Percentiles rank a stretch among this genome's conserved stretches.
Evolutionary conservation across 2,113 vertebrate species (phyloP).

Genomic region (Rhineura floridana): DNA sequence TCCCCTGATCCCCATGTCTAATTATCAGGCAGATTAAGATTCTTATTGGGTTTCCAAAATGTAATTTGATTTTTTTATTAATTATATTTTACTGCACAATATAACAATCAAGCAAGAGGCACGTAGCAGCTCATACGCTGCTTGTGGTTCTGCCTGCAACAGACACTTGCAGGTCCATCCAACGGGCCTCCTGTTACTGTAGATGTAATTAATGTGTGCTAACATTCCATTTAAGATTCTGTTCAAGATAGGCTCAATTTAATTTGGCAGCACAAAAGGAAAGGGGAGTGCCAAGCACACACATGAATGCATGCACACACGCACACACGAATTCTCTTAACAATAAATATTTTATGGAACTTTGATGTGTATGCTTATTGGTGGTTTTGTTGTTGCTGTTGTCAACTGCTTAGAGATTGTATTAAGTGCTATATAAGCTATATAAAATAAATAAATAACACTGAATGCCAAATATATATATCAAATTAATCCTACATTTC

Average conservation of each 20-base stretch:
- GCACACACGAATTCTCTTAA: neutral
- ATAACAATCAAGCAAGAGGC: neutral
- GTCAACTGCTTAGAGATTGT: too few species aligned
- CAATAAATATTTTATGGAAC: too few species aligned
- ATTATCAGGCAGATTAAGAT: neutral
- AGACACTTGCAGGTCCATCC: conserved; percentile 17
- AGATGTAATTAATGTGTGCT: conserved; percentile 7
- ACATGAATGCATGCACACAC: neutral
- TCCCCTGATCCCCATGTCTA: conserved; percentile 16
- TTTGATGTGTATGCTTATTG: too few species aligned
- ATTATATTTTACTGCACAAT: conserved; percentile 23
- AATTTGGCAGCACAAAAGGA: neutral
- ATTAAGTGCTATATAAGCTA: too few species aligned
- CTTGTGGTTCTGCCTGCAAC: neutral
- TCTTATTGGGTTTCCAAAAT: conserved; percentile 20
- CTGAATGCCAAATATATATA: too few species aligned
- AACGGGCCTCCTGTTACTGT: conserved; percentile 19
- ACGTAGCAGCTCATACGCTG: neutral
- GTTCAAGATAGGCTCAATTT: conserved; percentile 30
- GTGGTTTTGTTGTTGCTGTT: too few species aligned
- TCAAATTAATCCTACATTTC: neutral
- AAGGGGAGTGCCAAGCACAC: neutral
- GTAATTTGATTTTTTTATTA: conserved; percentile 36
- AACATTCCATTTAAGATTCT: conserved; percentile 15
- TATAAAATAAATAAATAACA: too few species aligned